Conservation (phyloP, 1,140 invertebrate species). For the Drosophila paulistorum region DNA sequence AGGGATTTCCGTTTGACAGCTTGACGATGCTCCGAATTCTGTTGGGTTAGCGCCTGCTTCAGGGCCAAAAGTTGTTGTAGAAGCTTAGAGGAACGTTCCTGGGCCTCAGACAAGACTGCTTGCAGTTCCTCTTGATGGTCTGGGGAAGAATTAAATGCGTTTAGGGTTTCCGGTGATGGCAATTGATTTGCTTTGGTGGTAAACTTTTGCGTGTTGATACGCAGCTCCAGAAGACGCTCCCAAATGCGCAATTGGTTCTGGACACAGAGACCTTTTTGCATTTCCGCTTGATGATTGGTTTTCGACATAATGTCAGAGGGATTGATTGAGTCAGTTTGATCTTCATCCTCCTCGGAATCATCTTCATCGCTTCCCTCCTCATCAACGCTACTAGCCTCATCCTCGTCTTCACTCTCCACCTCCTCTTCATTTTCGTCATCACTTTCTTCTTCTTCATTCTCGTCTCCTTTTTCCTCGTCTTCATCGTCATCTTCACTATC, state of each 20-base stretch:
- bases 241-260: slow-evolving; percentile 90
- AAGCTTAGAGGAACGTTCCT: slow-evolving; percentile 85
- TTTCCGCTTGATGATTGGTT: slow-evolving; percentile 84
- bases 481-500: slow-evolving; percentile 61
- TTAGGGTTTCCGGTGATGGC: slow-evolving; percentile 86
- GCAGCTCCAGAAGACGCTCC: slow-evolving; percentile 91
- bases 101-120: slow-evolving; percentile 84
- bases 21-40: slow-evolving; percentile 62
- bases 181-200: slow-evolving; percentile 89
- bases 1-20: slow-evolving; percentile 82
- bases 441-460: slow-evolving; percentile 11
- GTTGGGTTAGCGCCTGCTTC: slow-evolving; percentile 81
- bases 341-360: slow-evolving; percentile 54
- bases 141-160: slow-evolving; percentile 82
- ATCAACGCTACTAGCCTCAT: slow-evolving; percentile 58
- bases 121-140: slow-evolving; percentile 84
- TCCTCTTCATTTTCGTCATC: slow-evolving; percentile 37
- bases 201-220: slow-evolving; percentile 93
- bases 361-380: slow-evolving; percentile 60
- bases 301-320: slow-evolving; percentile 62
- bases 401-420: slow-evolving; percentile 33
- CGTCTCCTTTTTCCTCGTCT: not conserved
- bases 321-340: slow-evolving; percentile 74
- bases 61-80: slow-evolving; percentile 87
- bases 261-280: slow-evolving; percentile 90